Conservation (phyloP, 2,888 invertebrate species). For the Drosophila neonasuta region DNA sequence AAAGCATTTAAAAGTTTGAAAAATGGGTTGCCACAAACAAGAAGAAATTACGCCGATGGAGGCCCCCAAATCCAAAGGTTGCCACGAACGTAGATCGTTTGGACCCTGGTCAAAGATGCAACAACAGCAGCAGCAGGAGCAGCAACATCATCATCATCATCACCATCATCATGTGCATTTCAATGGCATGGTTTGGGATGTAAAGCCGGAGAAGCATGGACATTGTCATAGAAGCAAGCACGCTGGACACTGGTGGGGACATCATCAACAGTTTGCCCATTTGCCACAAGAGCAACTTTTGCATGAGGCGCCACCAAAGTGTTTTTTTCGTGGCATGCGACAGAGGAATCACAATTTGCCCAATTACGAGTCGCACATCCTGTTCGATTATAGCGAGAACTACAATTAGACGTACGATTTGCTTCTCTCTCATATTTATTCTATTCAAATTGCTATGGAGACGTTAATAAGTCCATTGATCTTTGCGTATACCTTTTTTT, state of each 20-base stretch:
- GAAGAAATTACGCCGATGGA: not conserved
- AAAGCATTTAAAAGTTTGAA: not conserved
- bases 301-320: not conserved
- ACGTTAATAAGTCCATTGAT: constrained; percentile 2
- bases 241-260: constrained; percentile 7
- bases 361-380: not conserved
- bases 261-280: not conserved
- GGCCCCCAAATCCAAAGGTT: not conserved
- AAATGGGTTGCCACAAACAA: constrained; percentile 3
- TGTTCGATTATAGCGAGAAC: constrained; percentile 21
- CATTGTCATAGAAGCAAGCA: not conserved
- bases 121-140: not conserved
- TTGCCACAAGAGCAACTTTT: not conserved
- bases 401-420: constrained; percentile 15
- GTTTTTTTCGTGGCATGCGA: constrained; percentile 7
- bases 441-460: constrained; percentile 8
- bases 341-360: constrained; percentile 1
- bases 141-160: constrained; percentile 7
- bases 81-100: not conserved
- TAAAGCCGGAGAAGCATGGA: not conserved
- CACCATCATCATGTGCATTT: not conserved
- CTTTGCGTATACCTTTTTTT: constrained; percentile 1
- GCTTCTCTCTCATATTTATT: constrained; percentile 13
- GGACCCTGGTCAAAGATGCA: constrained; percentile 4
- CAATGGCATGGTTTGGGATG: constrained; percentile 4